Percentiles rank a stretch among this genome's conserved stretches.
phyloP scores from a whole-genome alignment of 2,113 vertebrate species.

The Chaetodon auriga region DNA sequence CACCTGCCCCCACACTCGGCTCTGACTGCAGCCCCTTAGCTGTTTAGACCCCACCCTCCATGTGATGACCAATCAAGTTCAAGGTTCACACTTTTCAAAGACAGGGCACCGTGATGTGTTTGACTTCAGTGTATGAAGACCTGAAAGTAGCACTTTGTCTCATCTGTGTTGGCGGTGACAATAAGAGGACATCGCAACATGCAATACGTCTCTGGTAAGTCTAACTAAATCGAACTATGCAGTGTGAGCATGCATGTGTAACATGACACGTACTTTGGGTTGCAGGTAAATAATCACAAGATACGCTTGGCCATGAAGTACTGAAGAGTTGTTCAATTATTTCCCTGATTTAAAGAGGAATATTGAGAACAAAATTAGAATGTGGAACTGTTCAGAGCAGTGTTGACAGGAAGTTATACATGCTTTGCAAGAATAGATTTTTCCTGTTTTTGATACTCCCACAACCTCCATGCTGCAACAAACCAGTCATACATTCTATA shows the following conservation, averaged over 20 bases:
- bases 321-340: neutral
- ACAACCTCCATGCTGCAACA: neutral
- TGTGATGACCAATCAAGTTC: slow-evolving; percentile 69
- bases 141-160: slow-evolving; percentile 39
- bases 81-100: slow-evolving; percentile 27
- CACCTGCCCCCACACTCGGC: slow-evolving; percentile 30
- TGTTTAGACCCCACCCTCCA: slow-evolving; percentile 52
- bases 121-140: slow-evolving; percentile 14
- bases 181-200: slow-evolving; percentile 31
- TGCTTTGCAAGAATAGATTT: neutral
- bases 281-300: neutral
- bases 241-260: neutral
- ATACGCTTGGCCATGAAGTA: neutral
- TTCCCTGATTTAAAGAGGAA: neutral
- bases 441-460: neutral
- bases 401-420: neutral
- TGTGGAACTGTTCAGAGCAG: neutral
- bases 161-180: neutral
- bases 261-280: neutral
- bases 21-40: neutral
- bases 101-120: slow-evolving; percentile 16
- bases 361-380: too few relatives aligned
- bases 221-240: neutral
- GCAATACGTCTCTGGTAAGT: slow-evolving; percentile 74
- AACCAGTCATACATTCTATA: neutral